Conservation (phyloP, 2,113 vertebrate genomes). For the Myotis lucifugus region DNA sequence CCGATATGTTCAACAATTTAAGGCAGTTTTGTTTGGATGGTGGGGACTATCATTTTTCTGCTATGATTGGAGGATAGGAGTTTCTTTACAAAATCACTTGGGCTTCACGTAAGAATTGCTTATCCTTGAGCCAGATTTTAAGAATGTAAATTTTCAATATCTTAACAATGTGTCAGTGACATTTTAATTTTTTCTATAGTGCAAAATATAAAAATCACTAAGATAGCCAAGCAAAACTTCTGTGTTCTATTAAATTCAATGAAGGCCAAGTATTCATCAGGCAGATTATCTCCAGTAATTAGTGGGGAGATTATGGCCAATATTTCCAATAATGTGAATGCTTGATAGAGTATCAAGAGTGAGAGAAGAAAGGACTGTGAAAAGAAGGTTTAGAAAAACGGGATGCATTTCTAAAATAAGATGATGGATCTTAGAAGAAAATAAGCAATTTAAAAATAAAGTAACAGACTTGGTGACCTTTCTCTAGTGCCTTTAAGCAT, state of each 20-base stretch:
- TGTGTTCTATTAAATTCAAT: background rate
- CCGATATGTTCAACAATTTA: background rate
- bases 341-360: background rate
- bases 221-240: background rate
- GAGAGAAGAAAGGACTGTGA: background rate
- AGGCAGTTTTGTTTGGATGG: background rate
- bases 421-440: background rate
- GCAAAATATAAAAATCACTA: background rate
- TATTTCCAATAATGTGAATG: background rate
- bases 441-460: background rate
- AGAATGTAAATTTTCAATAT: background rate
- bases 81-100: background rate
- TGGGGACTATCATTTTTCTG: background rate
- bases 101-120: background rate
- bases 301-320: background rate
- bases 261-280: background rate
- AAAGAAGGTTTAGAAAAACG: background rate
- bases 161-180: background rate
- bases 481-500: background rate
- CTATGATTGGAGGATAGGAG: background rate
- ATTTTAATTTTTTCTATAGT: background rate
- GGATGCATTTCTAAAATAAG: background rate
- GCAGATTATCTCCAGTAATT: background rate
- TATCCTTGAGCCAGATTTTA: background rate
- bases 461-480: background rate